Percentiles rank a stretch among this genome's conserved stretches.
Conservation (phyloP, 2,888 invertebrate species). For the Pemphredon lugubris region DNA sequence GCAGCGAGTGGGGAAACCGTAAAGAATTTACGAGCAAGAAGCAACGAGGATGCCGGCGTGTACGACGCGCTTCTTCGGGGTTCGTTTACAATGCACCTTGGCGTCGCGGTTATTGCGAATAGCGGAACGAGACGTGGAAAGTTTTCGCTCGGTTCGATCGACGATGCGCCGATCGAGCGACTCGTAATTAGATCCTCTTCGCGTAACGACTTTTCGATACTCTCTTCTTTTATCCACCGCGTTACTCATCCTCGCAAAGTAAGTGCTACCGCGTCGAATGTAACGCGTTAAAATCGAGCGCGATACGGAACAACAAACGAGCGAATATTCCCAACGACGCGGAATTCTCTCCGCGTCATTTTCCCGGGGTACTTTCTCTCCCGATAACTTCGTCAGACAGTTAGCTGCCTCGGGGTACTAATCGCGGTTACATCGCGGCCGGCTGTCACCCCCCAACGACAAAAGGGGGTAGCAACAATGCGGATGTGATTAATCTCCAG, state of each 20-base stretch:
- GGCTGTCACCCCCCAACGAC: conserved; percentile 29
- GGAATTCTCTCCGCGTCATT: background rate
- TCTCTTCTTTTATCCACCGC: too few species aligned
- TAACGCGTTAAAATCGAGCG: too few species aligned
- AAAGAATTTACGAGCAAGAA: conserved; percentile 69
- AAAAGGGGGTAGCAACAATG: conserved; percentile 48
- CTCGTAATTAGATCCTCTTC: too few species aligned
- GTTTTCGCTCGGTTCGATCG: too few species aligned
- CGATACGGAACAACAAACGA: too few species aligned
- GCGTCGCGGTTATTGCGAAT: conserved; percentile 38
- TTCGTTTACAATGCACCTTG: conserved; percentile 30
- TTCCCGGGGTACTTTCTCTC: background rate
- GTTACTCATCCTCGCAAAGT: too few species aligned
- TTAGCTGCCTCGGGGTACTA: conserved; percentile 24
- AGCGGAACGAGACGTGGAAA: too few species aligned
- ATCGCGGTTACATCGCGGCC: conserved; percentile 48
- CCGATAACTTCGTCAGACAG: conserved; percentile 25
- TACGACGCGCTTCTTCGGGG: conserved; percentile 11
- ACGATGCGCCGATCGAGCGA: too few species aligned
- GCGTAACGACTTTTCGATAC: too few species aligned
- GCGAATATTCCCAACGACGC: too few species aligned
- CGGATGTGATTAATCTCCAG: conserved; percentile 57
- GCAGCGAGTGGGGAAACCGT: conserved; percentile 51
- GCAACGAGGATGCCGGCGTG: conserved; percentile 3
- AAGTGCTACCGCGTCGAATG: too few species aligned